Evolutionary conservation across 2,113 vertebrate genomes (phyloP).

Genomic region (Lophius piscatorius): DNA sequence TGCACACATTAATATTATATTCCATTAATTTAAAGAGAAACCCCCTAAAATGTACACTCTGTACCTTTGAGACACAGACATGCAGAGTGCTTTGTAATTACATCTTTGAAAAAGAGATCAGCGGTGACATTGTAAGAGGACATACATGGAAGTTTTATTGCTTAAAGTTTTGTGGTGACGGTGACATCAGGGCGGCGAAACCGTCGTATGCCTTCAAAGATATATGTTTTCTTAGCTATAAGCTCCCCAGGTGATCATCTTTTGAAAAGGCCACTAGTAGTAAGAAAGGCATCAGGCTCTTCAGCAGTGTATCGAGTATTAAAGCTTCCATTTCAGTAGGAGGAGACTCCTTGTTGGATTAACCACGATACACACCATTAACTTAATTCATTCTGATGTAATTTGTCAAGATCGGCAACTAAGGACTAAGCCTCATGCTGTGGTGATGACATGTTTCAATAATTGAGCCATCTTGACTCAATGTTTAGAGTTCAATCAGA

Average conservation of each 20-base stretch:
- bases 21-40: no score
- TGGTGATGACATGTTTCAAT: slow-evolving; percentile 22
- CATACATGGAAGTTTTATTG: no score
- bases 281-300: slow-evolving; percentile 29
- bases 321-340: slow-evolving; percentile 21
- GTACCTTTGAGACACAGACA: no score
- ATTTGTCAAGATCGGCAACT: slow-evolving; percentile 18
- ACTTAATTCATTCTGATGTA: slow-evolving; percentile 50
- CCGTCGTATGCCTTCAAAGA: slow-evolving; percentile 26
- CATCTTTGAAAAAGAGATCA: no score
- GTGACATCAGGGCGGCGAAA: slow-evolving; percentile 3
- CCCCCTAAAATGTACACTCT: no score
- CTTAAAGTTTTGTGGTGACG: slow-evolving; percentile 16
- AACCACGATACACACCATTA: slow-evolving; percentile 59
- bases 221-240: slow-evolving; percentile 57
- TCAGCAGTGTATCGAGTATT: background rate
- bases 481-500: slow-evolving; percentile 11
- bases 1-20: no score
- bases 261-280: slow-evolving; percentile 38
- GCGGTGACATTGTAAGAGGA: no score
- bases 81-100: no score
- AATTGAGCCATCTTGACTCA: slow-evolving; percentile 22
- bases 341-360: slow-evolving; percentile 41
- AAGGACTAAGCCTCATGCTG: slow-evolving; percentile 9
- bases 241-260: slow-evolving; percentile 51